Base-by-base conservation (phyloP, 2,888 invertebrate species). In the Achlya flavicornis region DNA sequence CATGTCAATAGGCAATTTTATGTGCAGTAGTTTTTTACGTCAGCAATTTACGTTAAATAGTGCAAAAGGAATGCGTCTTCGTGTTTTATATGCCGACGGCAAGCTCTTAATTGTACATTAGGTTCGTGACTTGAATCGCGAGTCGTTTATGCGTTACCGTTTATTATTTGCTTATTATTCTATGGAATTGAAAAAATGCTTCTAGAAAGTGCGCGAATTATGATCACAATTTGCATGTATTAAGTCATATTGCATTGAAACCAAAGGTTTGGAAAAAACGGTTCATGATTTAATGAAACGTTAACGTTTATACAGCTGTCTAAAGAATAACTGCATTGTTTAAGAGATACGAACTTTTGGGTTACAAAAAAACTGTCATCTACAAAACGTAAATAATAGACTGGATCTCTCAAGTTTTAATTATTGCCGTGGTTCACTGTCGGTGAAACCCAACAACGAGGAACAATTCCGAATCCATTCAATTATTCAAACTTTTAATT, bases 401-500 rank as follows among this genome's bases (percentile, higher is more conserved):
- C 77, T 75, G 65, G 71, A 76, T 79, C 78, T 83, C 78, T 80
- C 77, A 86, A 89, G 81, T 90, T 92, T 92, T 91, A 91, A 92
- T 92, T 91, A 91, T 90, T 88, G 85, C 86, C 83, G 77, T 85
- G 87, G 87, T 87, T 89, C 86, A 85, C 81, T 87, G 85, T 83
- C 85, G 83, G 86, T 80, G 87, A 86, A 84, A 81, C 85, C 84
- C 85, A 85, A 90, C 89, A 90, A 89, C 90, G 87, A 77, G 75
- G 87, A 87, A 92, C 90, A 91, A 92, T 92, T 88, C 89, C 80
- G 81, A 89, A 90, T 89, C 86, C 87, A 90, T 92, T 92, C 90
- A 92, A 90, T 93, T 92, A 92, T 92, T 91, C 90, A 92, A 93
- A 93, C 89, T 93, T 93, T 93, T 93, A 93, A 93, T 93, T 93